These are phyloP conservation scores for Tromatobia lineatoria DNA, from an alignment of 2,888 invertebrate species.

Conservation along the genomic window DNA sequence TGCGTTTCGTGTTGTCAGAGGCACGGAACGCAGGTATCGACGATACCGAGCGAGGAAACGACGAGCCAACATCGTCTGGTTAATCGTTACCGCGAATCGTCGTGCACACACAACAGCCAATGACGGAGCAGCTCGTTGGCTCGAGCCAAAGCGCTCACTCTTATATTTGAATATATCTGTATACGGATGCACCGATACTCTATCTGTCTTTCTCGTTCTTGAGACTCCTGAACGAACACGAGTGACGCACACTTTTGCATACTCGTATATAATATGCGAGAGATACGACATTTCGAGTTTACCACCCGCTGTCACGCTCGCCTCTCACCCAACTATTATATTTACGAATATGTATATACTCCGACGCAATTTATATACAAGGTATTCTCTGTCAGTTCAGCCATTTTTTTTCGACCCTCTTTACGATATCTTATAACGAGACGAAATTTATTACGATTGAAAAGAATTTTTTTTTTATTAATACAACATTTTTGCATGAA, in stretches of 20 bases:
- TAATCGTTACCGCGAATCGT: slow-evolving; percentile 70
- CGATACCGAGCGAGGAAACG: slow-evolving; percentile 49
- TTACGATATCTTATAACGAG: too few species aligned
- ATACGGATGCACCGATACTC: slow-evolving; percentile 51
- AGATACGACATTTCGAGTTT: slow-evolving; percentile 65
- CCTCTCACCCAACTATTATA: slow-evolving; percentile 37
- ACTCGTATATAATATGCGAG: slow-evolving; percentile 29
- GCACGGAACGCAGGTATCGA: slow-evolving; percentile 48
- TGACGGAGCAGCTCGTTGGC: slow-evolving; percentile 14
- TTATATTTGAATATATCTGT: not conserved
- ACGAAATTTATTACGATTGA: too few species aligned
- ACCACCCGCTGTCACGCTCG: slow-evolving; percentile 71
- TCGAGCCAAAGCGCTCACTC: slow-evolving; percentile 15
- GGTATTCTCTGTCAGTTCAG: too few species aligned
- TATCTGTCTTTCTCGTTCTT: slow-evolving; percentile 26
- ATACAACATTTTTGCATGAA: too few species aligned
- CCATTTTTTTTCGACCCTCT: too few species aligned
- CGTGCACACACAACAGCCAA: slow-evolving; percentile 30
- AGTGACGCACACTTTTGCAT: slow-evolving; percentile 48
- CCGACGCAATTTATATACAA: slow-evolving; percentile 58
- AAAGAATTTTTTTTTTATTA: slow-evolving; percentile 23
- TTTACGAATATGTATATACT: slow-evolving; percentile 20
- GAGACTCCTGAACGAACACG: slow-evolving; percentile 19
- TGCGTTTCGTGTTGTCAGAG: slow-evolving; percentile 22
- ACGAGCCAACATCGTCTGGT: slow-evolving; percentile 59